Evolutionary conservation across 1,140 invertebrate species (phyloP), one percentile per base, ranked within the genome.

Genomic region (Contarinia nasturtii): DNA sequence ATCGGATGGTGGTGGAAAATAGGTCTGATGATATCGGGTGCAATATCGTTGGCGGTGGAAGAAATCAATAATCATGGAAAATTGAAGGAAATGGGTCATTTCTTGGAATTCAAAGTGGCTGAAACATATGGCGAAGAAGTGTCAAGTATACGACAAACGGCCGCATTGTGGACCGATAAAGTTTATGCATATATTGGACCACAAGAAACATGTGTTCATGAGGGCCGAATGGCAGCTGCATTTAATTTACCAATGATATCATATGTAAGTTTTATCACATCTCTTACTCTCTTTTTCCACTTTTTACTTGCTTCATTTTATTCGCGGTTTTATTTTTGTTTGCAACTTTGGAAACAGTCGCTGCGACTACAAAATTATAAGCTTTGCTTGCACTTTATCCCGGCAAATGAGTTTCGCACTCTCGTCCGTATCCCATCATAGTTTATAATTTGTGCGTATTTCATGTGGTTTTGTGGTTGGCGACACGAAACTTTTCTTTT

Each of bases 41-140:
- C 87, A 17, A 86, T 93, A 50, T 81, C 81, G 1, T 69, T 88
- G 50, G 88, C 89, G 11, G 70, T 82, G 2, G 71, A 76, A 12
- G 77, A 86, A 64, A 74, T 80, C 1, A 81, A 82, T 53, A 57
- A 33, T 48, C 54, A 66, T 45, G 72, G 75, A 43, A 67, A 71
- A 14, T 61, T 82, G 3, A 70, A 67, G 0, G 63, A 66, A 18
- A 65, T 72, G 46, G 81, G 80, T 0, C 80, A 85, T 54, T 69
- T 71, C 7, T 66, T 95, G 44, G 73, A 79, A 40, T 90, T 94
- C 55, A 67, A 81, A 1, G 79, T 93, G 5, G 84, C 86, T 0
- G 92, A 97, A 63, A 96, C 92, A 0, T 91, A 81, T 59, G 91
- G 91, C 0, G 77, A 88, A 53, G 91, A 95, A 65, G 73, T 79